Evolutionary conservation across 2,113 vertebrate species (phyloP).

Genomic region (Leptobrachium leishanense): DNA sequence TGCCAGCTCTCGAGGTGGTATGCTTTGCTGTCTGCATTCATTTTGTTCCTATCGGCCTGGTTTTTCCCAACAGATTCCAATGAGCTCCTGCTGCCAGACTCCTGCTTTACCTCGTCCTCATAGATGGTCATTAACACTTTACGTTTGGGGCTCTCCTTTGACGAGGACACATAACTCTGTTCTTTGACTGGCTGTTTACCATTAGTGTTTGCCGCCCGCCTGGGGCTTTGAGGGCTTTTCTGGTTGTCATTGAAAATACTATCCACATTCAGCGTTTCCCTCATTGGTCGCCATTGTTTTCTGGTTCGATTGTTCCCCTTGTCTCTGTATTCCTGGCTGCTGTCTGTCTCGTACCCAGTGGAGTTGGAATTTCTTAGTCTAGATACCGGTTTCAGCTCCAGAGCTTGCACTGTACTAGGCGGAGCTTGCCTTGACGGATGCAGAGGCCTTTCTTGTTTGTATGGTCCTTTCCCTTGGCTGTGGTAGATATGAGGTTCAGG

Average conservation of each 20-base stretch:
- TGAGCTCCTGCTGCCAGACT: slow-evolving; percentile 79
- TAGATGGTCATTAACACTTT: slow-evolving; percentile 92
- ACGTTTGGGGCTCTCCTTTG: slow-evolving; percentile 74
- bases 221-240: slow-evolving; percentile 74
- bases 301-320: slow-evolving; percentile 66
- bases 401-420: slow-evolving; percentile 53
- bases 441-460: slow-evolving; percentile 61
- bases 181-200: slow-evolving; percentile 65
- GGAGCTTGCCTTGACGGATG: slow-evolving; percentile 56
- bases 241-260: slow-evolving; percentile 86
- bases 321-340: slow-evolving; percentile 82
- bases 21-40: slow-evolving; percentile 63
- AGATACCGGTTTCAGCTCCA: slow-evolving; percentile 54
- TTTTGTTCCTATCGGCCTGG: slow-evolving; percentile 69
- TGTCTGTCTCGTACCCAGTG: slow-evolving; percentile 86
- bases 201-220: slow-evolving; percentile 60
- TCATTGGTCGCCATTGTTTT: slow-evolving; percentile 83
- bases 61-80: slow-evolving; percentile 77
- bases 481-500: slow-evolving; percentile 70
- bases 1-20: slow-evolving; percentile 78
- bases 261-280: slow-evolving; percentile 89
- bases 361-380: slow-evolving; percentile 58
- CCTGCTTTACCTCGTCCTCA: slow-evolving; percentile 86
- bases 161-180: slow-evolving; percentile 62
- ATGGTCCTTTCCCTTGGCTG: slow-evolving; percentile 83